Percentiles rank a stretch among this genome's conserved stretches.
These are phyloP conservation scores for Eulemur rubriventer DNA, from an alignment of 2,797 vertebrate species.

Conservation along the genomic window DNA sequence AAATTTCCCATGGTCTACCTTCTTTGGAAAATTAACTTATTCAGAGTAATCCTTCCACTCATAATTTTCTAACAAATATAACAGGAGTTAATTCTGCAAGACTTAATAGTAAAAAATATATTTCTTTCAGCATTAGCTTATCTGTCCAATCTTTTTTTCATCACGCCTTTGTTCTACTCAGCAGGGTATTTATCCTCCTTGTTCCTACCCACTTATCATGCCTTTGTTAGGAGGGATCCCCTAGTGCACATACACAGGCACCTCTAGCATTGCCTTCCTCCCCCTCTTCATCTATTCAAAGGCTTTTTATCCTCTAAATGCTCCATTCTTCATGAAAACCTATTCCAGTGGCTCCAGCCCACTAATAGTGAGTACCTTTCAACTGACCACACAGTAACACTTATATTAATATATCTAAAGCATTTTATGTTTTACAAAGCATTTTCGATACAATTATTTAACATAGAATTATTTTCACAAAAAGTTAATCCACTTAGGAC, in stretches of 20 bases:
- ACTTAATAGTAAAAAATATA: background rate
- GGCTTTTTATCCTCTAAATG: background rate
- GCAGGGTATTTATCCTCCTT: background rate
- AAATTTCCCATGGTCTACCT: background rate
- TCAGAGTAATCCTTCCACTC: background rate
- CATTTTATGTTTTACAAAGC: background rate
- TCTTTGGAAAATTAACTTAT: background rate
- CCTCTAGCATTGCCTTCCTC: background rate
- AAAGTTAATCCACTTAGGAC: background rate
- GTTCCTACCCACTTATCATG: background rate
- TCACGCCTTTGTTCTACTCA: background rate
- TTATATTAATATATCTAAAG: background rate
- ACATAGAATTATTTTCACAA: background rate
- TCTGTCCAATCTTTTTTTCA: background rate
- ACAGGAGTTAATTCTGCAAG: background rate
- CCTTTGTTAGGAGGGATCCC: background rate
- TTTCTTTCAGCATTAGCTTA: background rate
- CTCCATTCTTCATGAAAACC: background rate
- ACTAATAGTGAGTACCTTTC: background rate
- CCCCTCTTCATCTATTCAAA: background rate
- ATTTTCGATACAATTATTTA: conserved; percentile 11
- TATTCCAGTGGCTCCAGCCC: background rate
- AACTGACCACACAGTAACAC: background rate
- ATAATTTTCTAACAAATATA: background rate
- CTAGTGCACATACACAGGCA: background rate